Evolutionary conservation across 2,113 vertebrate genomes (phyloP).

Genomic region (Engraulis encrasicolus): DNA sequence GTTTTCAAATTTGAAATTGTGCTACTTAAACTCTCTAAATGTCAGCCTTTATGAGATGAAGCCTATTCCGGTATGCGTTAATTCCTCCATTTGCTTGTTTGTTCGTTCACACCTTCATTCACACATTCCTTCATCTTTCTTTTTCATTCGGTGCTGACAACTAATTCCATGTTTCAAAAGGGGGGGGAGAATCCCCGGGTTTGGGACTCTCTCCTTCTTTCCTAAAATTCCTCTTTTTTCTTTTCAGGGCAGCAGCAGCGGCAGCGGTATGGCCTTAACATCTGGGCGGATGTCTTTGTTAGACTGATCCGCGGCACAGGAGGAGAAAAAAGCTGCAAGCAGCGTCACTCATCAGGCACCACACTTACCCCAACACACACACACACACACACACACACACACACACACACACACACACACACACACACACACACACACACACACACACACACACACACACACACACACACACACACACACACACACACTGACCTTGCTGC

Average conservation of each 20-base stretch:
- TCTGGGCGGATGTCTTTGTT: constrained; percentile 9
- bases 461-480: neutral
- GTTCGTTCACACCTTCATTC: neutral
- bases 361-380: neutral
- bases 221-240: neutral
- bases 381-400: neutral
- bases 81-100: no score
- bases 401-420: neutral
- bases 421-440: no score
- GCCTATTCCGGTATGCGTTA: no score
- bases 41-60: no score
- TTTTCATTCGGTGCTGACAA: neutral
- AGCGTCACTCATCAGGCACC: neutral
- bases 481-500: neutral
- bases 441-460: neutral
- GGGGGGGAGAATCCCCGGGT: neutral
- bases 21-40: no score
- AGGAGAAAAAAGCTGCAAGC: neutral
- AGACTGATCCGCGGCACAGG: neutral
- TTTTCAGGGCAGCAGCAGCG: neutral
- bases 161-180: neutral
- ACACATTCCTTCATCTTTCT: no score
- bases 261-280: neutral
- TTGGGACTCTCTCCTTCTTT: neutral
- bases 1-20: no score